Evolutionary conservation across 2,113 vertebrate species (phyloP).

Genomic region (Halichoerus grypus): DNA sequence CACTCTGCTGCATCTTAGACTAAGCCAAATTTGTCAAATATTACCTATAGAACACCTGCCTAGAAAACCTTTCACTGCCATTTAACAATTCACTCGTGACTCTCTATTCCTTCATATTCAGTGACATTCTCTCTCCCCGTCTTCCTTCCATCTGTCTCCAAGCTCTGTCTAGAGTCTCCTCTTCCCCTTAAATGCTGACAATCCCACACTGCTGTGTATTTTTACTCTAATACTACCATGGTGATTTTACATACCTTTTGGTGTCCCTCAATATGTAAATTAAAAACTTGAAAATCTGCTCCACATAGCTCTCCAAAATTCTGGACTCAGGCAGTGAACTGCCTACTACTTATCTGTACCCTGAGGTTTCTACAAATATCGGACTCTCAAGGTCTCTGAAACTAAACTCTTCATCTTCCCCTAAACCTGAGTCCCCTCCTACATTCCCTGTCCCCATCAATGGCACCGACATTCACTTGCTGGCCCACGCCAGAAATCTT

Average conservation of each 20-base stretch:
- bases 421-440: too few relatives aligned
- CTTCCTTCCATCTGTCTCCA: neutral
- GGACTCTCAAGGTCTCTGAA: neutral
- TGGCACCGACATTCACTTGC: neutral
- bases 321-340: neutral
- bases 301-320: neutral
- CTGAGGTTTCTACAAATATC: neutral
- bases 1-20: neutral
- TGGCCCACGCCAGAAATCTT: neutral
- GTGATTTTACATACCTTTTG: neutral
- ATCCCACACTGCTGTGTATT: neutral
- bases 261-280: neutral
- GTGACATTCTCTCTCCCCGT: neutral
- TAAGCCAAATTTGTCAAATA: conserved; percentile 10
- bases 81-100: neutral
- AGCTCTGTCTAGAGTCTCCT: neutral
- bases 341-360: neutral
- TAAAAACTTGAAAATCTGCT: neutral
- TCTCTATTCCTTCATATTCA: neutral
- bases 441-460: neutral
- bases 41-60: neutral
- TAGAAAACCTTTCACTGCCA: neutral
- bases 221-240: neutral
- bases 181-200: neutral
- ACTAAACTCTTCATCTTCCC: neutral